Evolutionary conservation across 2,797 vertebrate genomes (phyloP), one percentile per base, ranked within the genome.

Genomic region (Salmo trutta): DNA sequence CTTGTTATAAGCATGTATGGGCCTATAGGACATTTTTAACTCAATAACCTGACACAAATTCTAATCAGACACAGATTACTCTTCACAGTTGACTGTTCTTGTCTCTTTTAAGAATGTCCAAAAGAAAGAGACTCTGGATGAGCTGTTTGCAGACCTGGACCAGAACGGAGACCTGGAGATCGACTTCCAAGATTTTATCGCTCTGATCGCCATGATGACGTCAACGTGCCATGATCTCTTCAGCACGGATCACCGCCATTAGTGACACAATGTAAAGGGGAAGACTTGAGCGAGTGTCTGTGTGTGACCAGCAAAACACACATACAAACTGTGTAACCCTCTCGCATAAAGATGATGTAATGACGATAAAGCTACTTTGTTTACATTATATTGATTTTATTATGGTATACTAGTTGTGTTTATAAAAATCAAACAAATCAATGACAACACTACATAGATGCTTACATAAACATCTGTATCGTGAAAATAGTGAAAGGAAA

Each of bases 151-250:
- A 2, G 93, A 95, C 83, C 87, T 95, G 0, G 94, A 95, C 83
- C 90, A 93, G 84, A 95, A 95, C 2, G 75, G 88, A 77, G 94
- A 95, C 82, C 84, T 90, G 82, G 88, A 93, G 88, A 94, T 95
- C 0, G 93, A 95, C 88, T 94, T 95, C 84, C 88, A 92, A 51
- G 94, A 95, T 87, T 95, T 94, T 79, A 88, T 93, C 17, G 68
- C 88, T 12, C 88, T 95, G 68, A 85, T 95, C 16, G 92, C 94
- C 79, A 95, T 94, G 94, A 92, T 95, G 19, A 94, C 94, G 17
- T 93, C 93, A 19, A 91, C 93, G 1, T 95, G 93, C 64, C 88
- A 94, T 0, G 87, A 91, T 71, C 83, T 93, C 73, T 90, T 92
- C 75, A 14, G 5, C 41, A 76, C 84, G 21, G 5, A 56, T 0